Evolutionary conservation across 2,797 vertebrate species (phyloP).

Genomic region (Phyllotis vaccarum): DNA sequence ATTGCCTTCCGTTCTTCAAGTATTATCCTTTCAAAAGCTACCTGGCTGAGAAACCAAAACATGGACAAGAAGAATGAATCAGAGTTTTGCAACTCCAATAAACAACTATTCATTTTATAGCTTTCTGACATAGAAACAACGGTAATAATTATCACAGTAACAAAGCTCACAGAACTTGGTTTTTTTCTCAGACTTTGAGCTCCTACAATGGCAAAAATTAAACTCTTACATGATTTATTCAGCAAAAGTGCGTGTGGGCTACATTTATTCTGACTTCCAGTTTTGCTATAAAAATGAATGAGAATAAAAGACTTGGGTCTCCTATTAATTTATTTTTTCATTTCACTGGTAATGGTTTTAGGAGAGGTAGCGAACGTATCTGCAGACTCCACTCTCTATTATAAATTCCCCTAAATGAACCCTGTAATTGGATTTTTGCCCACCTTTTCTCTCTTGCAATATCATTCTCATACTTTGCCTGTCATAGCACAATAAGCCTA

Average conservation of each 20-base stretch:
- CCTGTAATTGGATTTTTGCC: constrained; percentile 33
- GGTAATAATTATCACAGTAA: not conserved
- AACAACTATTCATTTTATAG: not conserved
- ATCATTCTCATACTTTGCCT: constrained; percentile 5
- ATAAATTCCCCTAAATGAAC: constrained; percentile 51
- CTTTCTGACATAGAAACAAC: not conserved
- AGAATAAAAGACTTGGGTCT: constrained; percentile 25
- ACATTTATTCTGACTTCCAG: constrained; percentile 24
- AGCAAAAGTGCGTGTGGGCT: not conserved
- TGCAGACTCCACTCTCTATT: constrained; percentile 37
- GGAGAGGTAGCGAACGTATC: constrained; percentile 46
- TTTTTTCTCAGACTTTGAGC: constrained; percentile 14
- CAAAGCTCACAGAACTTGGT: not conserved
- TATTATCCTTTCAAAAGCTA: constrained; percentile 30
- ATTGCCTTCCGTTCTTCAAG: not conserved
- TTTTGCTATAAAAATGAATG: constrained; percentile 15
- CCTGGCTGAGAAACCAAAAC: not conserved
- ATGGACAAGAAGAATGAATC: not conserved
- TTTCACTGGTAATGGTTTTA: constrained; percentile 52
- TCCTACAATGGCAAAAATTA: not conserved
- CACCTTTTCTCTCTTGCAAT: constrained; percentile 31
- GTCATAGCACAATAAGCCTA: constrained; percentile 49
- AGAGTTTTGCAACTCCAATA: constrained; percentile 4
- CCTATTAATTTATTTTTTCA: constrained; percentile 60
- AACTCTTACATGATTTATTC: not conserved